Conservation (phyloP, 1,140 invertebrate species). For the Calliphora vicina region DNA sequence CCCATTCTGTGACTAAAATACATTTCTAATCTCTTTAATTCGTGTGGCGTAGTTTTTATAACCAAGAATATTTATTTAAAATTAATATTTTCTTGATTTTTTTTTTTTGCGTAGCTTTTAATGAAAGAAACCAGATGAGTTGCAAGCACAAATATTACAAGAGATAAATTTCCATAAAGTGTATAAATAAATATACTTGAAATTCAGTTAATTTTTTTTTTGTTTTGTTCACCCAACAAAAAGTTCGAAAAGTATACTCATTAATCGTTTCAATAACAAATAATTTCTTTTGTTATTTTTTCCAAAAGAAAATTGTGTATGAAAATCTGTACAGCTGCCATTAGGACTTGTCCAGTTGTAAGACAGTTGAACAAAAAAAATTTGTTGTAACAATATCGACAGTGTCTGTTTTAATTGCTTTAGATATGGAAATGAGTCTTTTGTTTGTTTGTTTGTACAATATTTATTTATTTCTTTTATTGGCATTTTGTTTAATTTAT, state of each 20-base stretch:
- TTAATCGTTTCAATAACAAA: conserved; percentile 1
- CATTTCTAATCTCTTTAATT: not conserved
- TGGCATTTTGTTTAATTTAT: no score
- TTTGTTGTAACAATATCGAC: no score
- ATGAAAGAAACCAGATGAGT: not conserved
- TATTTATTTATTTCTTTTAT: no score
- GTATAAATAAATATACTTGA: not conserved
- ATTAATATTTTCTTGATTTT: not conserved
- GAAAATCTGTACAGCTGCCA: no score
- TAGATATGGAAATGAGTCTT: no score
- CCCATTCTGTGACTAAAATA: no score
- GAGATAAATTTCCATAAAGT: conserved; percentile 2
- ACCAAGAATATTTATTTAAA: not conserved
- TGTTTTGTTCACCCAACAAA: not conserved
- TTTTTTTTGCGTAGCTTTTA: not conserved
- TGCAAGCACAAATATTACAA: not conserved
- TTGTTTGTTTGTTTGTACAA: no score
- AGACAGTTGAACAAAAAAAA: no score
- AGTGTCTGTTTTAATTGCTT: no score
- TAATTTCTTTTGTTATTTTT: not conserved
- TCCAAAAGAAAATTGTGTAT: no score
- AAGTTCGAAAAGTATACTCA: not conserved
- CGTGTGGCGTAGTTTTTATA: not conserved
- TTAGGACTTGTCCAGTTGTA: no score
- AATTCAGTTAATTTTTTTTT: not conserved